Evolutionary conservation across 2,113 vertebrate genomes (phyloP).

Genomic region (Zootoca vivipara): DNA sequence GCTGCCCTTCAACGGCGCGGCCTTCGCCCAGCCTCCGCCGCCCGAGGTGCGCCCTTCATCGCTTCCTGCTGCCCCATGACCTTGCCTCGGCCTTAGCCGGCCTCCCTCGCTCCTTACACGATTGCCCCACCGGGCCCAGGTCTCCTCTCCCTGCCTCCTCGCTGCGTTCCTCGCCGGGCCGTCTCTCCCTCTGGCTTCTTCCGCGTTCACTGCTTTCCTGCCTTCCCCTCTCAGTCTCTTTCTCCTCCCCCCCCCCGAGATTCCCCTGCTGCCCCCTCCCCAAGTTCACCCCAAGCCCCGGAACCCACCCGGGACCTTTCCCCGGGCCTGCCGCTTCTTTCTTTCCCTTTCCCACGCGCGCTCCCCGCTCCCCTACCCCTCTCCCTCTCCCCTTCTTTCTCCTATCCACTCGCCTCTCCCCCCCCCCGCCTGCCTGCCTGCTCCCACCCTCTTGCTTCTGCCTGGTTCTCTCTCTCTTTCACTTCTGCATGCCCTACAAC

Average conservation of each 20-base stretch:
- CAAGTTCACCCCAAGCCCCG: neutral
- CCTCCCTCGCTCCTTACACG: neutral
- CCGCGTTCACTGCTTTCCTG: neutral
- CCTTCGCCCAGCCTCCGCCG: constrained; percentile 45
- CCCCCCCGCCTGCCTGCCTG: constrained; percentile 66
- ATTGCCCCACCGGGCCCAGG: neutral
- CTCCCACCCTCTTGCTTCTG: constrained; percentile 73
- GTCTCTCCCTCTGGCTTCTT: neutral
- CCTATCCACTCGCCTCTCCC: constrained; percentile 59
- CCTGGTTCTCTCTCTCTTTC: constrained; percentile 85
- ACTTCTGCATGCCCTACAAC: constrained; percentile 94
- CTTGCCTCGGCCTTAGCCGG: neutral
- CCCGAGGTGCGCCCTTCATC: constrained; percentile 72
- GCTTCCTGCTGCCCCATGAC: neutral
- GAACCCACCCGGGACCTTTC: neutral
- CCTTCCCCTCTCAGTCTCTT: neutral
- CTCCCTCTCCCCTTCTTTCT: constrained; percentile 58
- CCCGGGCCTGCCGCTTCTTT: too few species aligned
- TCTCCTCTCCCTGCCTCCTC: neutral
- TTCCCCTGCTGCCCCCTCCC: neutral
- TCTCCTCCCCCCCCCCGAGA: neutral
- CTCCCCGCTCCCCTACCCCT: constrained; percentile 22
- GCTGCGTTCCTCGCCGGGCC: neutral
- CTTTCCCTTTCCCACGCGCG: neutral
- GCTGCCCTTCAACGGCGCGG: constrained; percentile 44